phyloP scores from a whole-genome alignment of 2,113 vertebrate genomes.

The Trachemys scripta region DNA sequence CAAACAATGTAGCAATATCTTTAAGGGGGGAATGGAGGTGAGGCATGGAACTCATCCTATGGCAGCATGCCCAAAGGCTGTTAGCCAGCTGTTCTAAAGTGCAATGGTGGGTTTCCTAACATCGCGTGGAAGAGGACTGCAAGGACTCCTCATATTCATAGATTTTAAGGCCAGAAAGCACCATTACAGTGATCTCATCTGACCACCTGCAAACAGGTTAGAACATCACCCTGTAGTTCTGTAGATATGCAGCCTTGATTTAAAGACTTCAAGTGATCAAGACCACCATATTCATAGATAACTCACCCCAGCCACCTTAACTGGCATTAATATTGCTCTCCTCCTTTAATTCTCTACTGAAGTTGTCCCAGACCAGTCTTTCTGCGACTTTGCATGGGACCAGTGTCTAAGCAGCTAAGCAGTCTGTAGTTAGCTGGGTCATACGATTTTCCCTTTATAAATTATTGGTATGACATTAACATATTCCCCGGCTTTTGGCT shows the following conservation, averaged over 20 bases:
- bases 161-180: neutral
- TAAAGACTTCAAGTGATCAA: neutral
- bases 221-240: neutral
- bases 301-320: too few relatives aligned
- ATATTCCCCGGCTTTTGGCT: neutral
- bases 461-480: neutral
- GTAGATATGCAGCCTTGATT: neutral
- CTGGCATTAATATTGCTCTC: too few relatives aligned
- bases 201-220: neutral
- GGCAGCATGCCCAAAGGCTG: neutral
- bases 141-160: neutral
- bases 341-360: too few relatives aligned
- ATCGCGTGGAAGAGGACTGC: neutral
- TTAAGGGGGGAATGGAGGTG: neutral
- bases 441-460: neutral
- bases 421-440: too few relatives aligned
- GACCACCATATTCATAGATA: neutral
- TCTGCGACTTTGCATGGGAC: neutral
- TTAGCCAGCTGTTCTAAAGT: neutral
- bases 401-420: neutral
- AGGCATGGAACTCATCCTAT: neutral
- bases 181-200: neutral
- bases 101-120: neutral
- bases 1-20: rapidly evolving
- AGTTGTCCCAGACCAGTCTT: neutral